These are phyloP conservation scores for Crioceris asparagi DNA, from an alignment of 2,888 invertebrate species.

Conservation along the genomic window DNA sequence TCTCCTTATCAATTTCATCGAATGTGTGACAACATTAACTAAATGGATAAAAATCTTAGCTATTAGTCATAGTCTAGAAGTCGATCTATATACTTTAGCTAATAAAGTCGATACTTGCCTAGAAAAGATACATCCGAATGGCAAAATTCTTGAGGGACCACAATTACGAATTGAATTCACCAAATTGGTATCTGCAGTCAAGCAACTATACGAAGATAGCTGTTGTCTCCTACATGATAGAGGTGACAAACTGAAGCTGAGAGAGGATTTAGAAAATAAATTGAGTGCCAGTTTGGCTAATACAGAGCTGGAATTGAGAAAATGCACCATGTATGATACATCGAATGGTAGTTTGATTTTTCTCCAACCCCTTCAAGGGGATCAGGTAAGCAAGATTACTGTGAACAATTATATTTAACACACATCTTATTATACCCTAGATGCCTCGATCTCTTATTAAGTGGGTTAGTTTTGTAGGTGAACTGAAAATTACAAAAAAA, in stretches of 20 bases:
- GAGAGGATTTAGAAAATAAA: slow-evolving; percentile 58
- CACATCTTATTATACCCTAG: too few relatives aligned
- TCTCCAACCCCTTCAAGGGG: slow-evolving; percentile 43
- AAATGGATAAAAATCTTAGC: slow-evolving; percentile 56
- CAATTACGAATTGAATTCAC: slow-evolving; percentile 61
- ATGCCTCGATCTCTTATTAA: too few relatives aligned
- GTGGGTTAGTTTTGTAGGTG: too few relatives aligned
- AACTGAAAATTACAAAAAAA: too few relatives aligned
- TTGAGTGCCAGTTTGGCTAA: slow-evolving; percentile 54
- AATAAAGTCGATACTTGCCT: slow-evolving; percentile 57
- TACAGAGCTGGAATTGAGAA: slow-evolving; percentile 62
- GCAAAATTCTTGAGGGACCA: slow-evolving; percentile 68
- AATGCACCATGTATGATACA: slow-evolving; percentile 51
- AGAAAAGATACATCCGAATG: slow-evolving; percentile 70
- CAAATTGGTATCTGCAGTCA: slow-evolving; percentile 55
- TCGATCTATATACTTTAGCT: slow-evolving; percentile 66
- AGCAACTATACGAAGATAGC: slow-evolving; percentile 63
- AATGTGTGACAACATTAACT: slow-evolving; percentile 76
- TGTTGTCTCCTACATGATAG: slow-evolving; percentile 58
- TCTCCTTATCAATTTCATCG: slow-evolving; percentile 67
- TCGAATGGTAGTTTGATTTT: slow-evolving; percentile 46
- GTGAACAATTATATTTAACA: too few relatives aligned
- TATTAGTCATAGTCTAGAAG: slow-evolving; percentile 58
- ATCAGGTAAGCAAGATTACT: slow-evolving; percentile 35
- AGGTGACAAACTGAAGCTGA: slow-evolving; percentile 50